Percentiles rank a stretch among this genome's conserved stretches.
Evolutionary conservation across 2,888 invertebrate genomes (phyloP).

Genomic region (Galeruca laticollis): DNA sequence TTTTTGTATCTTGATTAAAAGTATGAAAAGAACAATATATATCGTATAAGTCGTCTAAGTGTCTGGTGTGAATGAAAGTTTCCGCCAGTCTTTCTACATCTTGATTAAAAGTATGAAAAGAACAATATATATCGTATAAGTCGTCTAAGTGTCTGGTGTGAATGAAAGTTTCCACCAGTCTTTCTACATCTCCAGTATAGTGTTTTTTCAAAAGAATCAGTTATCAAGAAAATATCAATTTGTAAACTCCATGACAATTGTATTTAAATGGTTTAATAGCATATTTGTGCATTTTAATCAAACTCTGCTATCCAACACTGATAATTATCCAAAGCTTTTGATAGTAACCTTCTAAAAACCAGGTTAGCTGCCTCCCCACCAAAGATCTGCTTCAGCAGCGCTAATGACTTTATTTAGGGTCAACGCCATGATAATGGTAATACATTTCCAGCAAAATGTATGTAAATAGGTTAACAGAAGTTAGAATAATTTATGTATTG

Average conservation of each 20-base stretch:
- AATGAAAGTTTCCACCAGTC: too few species aligned
- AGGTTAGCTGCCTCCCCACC: neutral
- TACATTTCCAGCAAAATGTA: conserved; percentile 26
- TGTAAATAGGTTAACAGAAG: conserved; percentile 36
- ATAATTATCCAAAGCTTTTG: neutral
- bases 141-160: neutral
- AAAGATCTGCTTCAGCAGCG: neutral
- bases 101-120: too few species aligned
- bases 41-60: too few species aligned
- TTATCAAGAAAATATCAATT: too few species aligned
- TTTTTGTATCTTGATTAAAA: too few species aligned
- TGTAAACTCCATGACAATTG: too few species aligned
- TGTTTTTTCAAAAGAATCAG: too few species aligned
- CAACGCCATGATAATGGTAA: conserved; percentile 28
- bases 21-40: too few species aligned
- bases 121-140: too few species aligned
- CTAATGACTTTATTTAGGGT: conserved; percentile 25
- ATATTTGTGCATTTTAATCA: neutral
- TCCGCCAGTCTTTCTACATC: too few species aligned
- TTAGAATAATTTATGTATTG: conserved; percentile 27
- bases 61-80: too few species aligned
- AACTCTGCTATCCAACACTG: neutral
- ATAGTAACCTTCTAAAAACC: neutral
- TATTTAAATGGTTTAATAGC: neutral
- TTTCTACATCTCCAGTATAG: too few species aligned